Evolutionary conservation across 2,888 invertebrate species (phyloP), one percentile per base, ranked within the genome.

Genomic region (Creontiades dilutus): DNA sequence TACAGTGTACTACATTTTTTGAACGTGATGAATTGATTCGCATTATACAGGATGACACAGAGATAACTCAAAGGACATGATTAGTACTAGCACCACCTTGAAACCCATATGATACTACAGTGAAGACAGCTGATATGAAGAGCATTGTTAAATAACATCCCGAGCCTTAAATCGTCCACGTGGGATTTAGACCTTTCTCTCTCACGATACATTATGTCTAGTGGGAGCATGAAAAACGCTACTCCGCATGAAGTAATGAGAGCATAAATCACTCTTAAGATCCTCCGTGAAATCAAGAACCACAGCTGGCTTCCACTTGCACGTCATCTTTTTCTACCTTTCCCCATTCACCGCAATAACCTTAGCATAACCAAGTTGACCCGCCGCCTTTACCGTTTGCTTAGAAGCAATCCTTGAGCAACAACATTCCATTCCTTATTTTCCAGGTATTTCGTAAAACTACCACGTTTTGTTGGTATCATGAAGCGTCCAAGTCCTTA

Each of bases 361-460:
- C 81, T 81, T n/a, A 47, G 81, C 81, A 47, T 47, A 46, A 28
- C 81, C 46, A 81, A 81, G 47, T 46, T 81, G 81, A 81, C 81
- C 81, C 81, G 12, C 11, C 47, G 19, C 19, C 23, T 37, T 37
- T 47, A 19, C 19, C 81, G 47, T n/a, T 57, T n/a, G n/a, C 57
- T 16, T 57, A n/a, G n/a, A 57, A 52, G 57, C 57, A 57, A 16
- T n/a, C 57, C 57, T 57, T 57, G 57, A 57, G 57, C 57, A 57
- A 57, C 52, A 16, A 12, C 16, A 52, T 57, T n/a, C 57, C 57
- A 57, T n/a, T 57, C 14, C 57, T 57, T n/a, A n/a, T 57, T 57
- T 57, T 57, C 14, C 57, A 57, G n/a, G 57, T 57, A 57, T 16
- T n/a, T 57, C 16, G 57, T 57, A n/a, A 37, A 37, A 37, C 37